Evolutionary conservation across 2,113 vertebrate species (phyloP).

Genomic region (Elaphurus davidianus): DNA sequence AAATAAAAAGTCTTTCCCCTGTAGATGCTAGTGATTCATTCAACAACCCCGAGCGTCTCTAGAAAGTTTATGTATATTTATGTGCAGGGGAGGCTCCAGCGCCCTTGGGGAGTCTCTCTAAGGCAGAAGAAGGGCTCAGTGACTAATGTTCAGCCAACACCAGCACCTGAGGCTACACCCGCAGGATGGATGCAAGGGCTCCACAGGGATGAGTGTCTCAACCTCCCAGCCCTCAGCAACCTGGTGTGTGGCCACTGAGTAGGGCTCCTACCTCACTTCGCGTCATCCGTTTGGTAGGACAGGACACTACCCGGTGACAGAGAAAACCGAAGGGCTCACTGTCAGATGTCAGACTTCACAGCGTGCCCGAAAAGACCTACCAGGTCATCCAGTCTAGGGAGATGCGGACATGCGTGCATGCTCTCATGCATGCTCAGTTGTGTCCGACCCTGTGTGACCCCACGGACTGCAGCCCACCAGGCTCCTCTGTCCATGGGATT

Average conservation of each 20-base stretch:
- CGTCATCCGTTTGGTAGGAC: background rate
- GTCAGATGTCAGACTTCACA: background rate
- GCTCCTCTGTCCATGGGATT: background rate
- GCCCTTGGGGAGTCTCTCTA: background rate
- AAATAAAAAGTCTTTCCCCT: background rate
- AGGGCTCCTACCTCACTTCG: background rate
- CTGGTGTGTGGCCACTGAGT: background rate
- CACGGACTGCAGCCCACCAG: background rate
- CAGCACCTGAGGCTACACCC: background rate
- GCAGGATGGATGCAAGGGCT: background rate
- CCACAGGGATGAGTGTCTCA: background rate
- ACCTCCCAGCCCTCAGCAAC: fast-evolving
- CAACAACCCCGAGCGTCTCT: background rate
- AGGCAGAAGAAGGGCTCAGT: background rate
- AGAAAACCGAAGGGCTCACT: background rate
- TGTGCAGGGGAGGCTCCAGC: background rate
- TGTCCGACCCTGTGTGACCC: background rate
- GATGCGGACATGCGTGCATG: fast-evolving
- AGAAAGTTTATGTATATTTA: background rate
- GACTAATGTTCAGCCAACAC: background rate
- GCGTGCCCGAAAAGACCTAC: background rate
- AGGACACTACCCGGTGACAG: background rate
- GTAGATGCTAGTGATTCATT: background rate
- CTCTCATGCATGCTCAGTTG: fast-evolving
- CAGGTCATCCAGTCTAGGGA: background rate